phyloP scores from a whole-genome alignment of 2,888 invertebrate species.

The Caenorhabditis sp. region DNA sequence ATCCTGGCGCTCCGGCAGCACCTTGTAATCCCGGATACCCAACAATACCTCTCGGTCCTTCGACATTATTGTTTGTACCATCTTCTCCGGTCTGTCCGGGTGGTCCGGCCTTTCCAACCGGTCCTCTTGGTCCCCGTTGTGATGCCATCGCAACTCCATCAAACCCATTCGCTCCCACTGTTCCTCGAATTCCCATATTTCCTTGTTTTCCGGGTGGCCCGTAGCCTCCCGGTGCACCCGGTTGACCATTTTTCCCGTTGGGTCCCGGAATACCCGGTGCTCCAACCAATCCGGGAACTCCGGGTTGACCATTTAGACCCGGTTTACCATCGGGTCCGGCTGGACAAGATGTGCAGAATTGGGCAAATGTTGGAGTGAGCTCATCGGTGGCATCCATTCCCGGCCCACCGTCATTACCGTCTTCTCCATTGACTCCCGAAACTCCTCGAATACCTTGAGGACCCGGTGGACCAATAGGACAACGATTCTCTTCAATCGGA shows the following conservation, averaged over 20 bases:
- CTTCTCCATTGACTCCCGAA: constrained; percentile 20
- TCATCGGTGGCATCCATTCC: constrained; percentile 37
- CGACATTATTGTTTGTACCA: constrained; percentile 27
- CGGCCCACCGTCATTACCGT: constrained; percentile 26
- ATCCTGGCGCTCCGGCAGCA: constrained; percentile 8
- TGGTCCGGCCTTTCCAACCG: constrained; percentile 29
- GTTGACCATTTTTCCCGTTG: constrained; percentile 35
- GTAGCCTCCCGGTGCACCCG: constrained; percentile 27
- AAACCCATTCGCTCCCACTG: constrained; percentile 15
- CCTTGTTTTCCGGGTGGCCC: constrained; percentile 36
- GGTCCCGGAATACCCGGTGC: constrained; percentile 32
- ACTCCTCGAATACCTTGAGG: constrained; percentile 21
- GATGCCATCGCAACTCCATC: constrained; percentile 26
- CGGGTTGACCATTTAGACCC: constrained; percentile 17
- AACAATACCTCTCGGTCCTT: constrained; percentile 18
- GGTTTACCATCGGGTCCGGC: constrained; percentile 35
- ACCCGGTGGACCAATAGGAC: constrained; percentile 29
- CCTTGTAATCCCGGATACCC: constrained; percentile 19
- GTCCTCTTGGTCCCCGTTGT: constrained; percentile 27
- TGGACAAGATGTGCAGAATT: constrained; percentile 27
- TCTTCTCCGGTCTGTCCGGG: constrained; percentile 34
- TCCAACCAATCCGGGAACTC: constrained; percentile 20
- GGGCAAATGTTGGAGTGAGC: constrained; percentile 16
- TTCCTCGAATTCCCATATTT: constrained; percentile 21
- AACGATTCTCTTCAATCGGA: constrained; percentile 28